These are phyloP conservation scores for Oriolus oriolus DNA, from an alignment of 2,113 vertebrate genomes.

Conservation along the genomic window DNA sequence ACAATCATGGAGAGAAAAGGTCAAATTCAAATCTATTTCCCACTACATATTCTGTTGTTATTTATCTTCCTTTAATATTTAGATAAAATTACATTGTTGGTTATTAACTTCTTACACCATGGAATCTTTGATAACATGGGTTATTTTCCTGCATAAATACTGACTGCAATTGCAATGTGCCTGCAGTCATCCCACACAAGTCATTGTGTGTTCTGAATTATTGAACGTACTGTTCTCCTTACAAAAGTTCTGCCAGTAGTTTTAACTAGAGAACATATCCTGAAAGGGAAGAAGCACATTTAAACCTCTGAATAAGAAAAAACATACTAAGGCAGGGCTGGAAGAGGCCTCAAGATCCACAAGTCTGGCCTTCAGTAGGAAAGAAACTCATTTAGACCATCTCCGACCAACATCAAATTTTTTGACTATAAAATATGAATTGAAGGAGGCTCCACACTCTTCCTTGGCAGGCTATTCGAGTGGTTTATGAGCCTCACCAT, in stretches of 20 bases:
- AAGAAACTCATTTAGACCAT: neutral
- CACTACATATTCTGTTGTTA: neutral
- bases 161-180: neutral
- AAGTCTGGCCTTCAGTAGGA: neutral
- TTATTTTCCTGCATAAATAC: neutral
- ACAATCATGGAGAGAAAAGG: neutral
- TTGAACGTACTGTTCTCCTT: neutral
- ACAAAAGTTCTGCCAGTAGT: neutral
- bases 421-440: neutral
- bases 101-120: neutral
- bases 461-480: neutral
- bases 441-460: neutral
- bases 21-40: neutral
- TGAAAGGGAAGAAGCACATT: neutral
- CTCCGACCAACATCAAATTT: neutral
- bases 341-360: neutral
- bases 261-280: neutral
- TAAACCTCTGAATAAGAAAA: neutral
- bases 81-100: neutral
- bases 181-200: constrained; percentile 17
- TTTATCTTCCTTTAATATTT: neutral
- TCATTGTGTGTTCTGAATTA: neutral
- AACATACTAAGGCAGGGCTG: neutral
- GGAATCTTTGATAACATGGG: neutral
- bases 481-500: neutral